These are phyloP conservation scores for Lochmaea capreae DNA, from an alignment of 2,888 invertebrate genomes.

Conservation along the genomic window DNA sequence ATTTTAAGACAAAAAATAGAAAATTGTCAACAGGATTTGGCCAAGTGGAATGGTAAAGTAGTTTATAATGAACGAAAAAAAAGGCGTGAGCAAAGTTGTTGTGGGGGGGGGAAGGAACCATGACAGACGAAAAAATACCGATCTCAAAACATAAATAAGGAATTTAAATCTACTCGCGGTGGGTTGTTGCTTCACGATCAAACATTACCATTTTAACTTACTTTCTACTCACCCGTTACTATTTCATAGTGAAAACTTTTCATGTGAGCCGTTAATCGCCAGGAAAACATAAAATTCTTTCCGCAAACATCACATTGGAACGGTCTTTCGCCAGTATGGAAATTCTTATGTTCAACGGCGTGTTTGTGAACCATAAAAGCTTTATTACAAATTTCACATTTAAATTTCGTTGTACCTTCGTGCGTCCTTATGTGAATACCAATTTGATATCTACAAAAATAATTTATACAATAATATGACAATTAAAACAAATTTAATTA, in stretches of 20 bases:
- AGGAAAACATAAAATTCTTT: slow-evolving; percentile 65
- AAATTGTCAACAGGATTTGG: no score
- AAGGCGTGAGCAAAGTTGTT: no score
- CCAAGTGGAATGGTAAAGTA: no score
- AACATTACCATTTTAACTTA: not conserved
- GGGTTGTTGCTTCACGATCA: no score
- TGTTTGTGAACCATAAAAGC: slow-evolving; percentile 66
- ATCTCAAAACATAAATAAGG: no score
- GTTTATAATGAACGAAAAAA: no score
- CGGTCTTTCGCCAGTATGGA: slow-evolving; percentile 45
- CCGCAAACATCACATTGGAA: slow-evolving; percentile 66
- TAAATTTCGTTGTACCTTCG: slow-evolving; percentile 62
- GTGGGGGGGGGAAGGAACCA: no score
- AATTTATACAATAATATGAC: not conserved
- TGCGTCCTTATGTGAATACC: slow-evolving; percentile 64
- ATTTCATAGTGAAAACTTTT: slow-evolving; percentile 65
- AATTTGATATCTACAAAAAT: slow-evolving; percentile 52
- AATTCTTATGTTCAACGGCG: slow-evolving; percentile 63
- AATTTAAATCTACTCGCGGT: not conserved
- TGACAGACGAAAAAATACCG: no score
- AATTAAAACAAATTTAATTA: not conserved
- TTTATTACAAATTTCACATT: slow-evolving; percentile 65
- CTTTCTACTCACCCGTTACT: slow-evolving; percentile 38
- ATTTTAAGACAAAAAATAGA: no score
- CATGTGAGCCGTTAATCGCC: slow-evolving; percentile 66